A percentile compares a stretch with the other conserved stretches of the same genome.
Evolutionary conservation across 2,888 invertebrate genomes (phyloP).

Genomic region (Homarus gammarus): DNA sequence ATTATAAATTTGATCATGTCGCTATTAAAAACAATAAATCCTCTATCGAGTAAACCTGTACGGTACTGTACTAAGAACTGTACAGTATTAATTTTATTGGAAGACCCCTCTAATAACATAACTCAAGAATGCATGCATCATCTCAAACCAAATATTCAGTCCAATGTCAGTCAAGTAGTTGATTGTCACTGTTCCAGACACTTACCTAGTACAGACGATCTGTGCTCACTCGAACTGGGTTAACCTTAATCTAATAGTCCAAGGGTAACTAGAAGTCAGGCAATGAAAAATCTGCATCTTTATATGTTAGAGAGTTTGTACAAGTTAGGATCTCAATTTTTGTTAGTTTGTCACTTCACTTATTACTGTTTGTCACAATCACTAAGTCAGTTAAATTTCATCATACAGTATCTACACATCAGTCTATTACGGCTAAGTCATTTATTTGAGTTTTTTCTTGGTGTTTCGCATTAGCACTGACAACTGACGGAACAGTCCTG

Average conservation of each 20-base stretch:
- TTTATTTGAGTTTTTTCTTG: constrained; percentile 62
- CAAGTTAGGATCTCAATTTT: constrained; percentile 20
- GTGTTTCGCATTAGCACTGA: constrained; percentile 66
- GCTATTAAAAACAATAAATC: no score
- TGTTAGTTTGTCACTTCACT: constrained; percentile 30
- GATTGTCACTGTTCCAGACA: neutral
- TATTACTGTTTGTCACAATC: neutral
- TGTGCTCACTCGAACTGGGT: neutral
- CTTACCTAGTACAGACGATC: constrained; percentile 38
- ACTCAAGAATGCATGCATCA: neutral
- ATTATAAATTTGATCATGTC: no score
- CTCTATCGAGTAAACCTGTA: no score
- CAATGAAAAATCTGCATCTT: neutral
- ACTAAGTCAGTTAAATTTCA: constrained; percentile 23
- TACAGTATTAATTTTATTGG: no score
- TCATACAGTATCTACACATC: constrained; percentile 33
- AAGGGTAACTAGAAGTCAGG: constrained; percentile 8
- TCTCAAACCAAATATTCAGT: constrained; percentile 7
- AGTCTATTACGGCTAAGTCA: neutral
- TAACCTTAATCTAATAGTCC: constrained; percentile 14
- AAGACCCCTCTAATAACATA: neutral
- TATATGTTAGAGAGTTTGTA: constrained; percentile 19
- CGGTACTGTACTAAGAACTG: no score
- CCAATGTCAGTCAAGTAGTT: constrained; percentile 14
- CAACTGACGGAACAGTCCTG: constrained; percentile 72